Percentiles rank a stretch among this genome's conserved stretches.
Evolutionary conservation across 2,113 vertebrate genomes (phyloP).

Genomic region (Prionailurus viverrinus): DNA sequence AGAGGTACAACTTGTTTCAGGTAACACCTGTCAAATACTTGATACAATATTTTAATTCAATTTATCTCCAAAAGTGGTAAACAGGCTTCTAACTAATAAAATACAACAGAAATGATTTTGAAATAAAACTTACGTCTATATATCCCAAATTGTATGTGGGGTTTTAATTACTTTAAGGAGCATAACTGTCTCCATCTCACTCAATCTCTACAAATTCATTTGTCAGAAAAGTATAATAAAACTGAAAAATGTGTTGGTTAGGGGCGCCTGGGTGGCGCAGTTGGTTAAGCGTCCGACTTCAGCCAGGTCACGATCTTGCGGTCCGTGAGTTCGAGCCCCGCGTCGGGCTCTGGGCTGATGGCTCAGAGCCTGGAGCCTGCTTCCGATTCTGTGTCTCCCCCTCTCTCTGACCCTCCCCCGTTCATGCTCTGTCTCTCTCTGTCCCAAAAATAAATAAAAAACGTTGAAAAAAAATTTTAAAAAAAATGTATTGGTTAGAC

Average conservation of each 20-base stretch:
- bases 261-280: no score
- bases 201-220: neutral
- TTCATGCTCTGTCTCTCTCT: no score
- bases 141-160: neutral
- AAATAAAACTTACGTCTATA: neutral
- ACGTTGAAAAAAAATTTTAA: no score
- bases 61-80: neutral
- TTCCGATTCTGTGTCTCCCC: no score
- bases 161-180: neutral
- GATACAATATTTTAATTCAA: neutral
- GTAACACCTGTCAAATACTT: neutral
- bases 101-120: neutral
- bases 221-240: neutral
- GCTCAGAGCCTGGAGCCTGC: no score
- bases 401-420: no score
- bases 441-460: no score
- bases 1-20: neutral
- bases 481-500: neutral
- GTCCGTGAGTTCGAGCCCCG: no score
- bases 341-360: no score
- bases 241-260: neutral
- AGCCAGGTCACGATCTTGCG: no score
- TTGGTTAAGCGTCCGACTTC: no score
- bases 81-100: constrained; percentile 42
- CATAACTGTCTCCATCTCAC: neutral